A percentile compares a stretch with the other conserved stretches of the same genome.
These are phyloP conservation scores for Martes flavigula DNA, from an alignment of 2,797 vertebrate species.

Conservation along the genomic window DNA sequence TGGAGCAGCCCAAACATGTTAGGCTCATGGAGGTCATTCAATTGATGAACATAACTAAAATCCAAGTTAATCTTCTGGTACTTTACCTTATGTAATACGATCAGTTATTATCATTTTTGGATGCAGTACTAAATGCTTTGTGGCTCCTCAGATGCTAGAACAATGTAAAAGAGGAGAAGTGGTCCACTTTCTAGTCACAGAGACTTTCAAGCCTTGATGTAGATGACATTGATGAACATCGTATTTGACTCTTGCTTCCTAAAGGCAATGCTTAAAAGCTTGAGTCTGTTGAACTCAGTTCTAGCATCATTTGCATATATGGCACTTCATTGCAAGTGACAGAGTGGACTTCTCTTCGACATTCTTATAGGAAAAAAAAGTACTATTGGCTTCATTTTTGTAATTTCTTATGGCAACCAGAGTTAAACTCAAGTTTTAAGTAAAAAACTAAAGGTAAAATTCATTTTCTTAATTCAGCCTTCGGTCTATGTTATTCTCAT, in stretches of 20 bases:
- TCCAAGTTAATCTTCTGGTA: neutral
- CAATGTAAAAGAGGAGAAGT: neutral
- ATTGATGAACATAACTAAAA: neutral
- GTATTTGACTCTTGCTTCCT: neutral
- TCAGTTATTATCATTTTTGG: neutral
- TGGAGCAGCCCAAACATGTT: neutral
- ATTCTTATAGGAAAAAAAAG: neutral
- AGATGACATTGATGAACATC: neutral
- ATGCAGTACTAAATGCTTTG: neutral
- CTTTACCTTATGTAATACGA: neutral
- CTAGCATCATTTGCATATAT: neutral
- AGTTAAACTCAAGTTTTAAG: neutral
- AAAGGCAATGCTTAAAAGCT: neutral
- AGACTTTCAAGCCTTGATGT: neutral
- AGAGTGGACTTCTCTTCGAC: neutral
- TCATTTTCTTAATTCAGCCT: neutral
- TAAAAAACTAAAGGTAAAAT: neutral
- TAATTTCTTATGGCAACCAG: neutral
- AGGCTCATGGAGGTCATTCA: neutral
- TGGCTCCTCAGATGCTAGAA: neutral
- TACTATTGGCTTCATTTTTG: neutral
- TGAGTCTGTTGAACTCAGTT: neutral
- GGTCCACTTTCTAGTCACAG: neutral
- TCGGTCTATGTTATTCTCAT: neutral
- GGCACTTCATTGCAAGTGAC: neutral